These are phyloP conservation scores for Drosophila rellima DNA, from an alignment of 2,888 invertebrate genomes.

Conservation along the genomic window DNA sequence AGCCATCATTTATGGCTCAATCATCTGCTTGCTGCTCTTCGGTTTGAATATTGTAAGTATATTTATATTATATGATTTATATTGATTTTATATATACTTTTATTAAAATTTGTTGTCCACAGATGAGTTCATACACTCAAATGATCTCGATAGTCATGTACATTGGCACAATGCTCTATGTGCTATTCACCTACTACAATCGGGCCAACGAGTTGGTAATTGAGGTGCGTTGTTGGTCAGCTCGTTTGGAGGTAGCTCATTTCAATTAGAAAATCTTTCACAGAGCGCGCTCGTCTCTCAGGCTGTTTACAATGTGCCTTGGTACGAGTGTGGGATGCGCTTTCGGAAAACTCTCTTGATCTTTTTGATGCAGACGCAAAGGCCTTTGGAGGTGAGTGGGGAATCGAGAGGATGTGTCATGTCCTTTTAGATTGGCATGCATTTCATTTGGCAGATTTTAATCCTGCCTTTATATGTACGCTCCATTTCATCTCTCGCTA, in stretches of 20 bases:
- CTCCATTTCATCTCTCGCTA: conserved; percentile 64
- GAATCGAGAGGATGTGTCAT: conserved; percentile 5
- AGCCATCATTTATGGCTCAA: conserved; percentile 75
- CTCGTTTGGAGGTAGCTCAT: neutral
- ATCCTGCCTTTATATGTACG: conserved; percentile 68
- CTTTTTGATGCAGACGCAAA: conserved; percentile 80
- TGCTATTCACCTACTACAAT: conserved; percentile 84
- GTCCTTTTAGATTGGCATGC: conserved; percentile 36
- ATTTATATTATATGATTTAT: too few species aligned
- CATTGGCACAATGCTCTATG: conserved; percentile 81
- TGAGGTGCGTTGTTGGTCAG: conserved; percentile 66
- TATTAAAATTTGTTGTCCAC: too few species aligned
- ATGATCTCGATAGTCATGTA: conserved; percentile 76
- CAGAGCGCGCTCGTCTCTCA: conserved; percentile 79
- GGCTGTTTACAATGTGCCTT: conserved; percentile 81
- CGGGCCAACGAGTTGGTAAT: conserved; percentile 82
- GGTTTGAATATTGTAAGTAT: conserved; percentile 78
- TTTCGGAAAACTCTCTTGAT: conserved; percentile 76
- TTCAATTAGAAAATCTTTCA: conserved; percentile 6
- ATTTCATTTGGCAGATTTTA: conserved; percentile 67
- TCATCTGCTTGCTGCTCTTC: conserved; percentile 80
- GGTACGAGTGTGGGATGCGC: conserved; percentile 74
- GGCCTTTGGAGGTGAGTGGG: conserved; percentile 76
- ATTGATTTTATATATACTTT: too few species aligned
- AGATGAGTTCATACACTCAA: conserved; percentile 41